Evolutionary conservation across 2,113 vertebrate genomes (phyloP), one percentile per base, ranked within the genome.

Genomic region (Cacatua alba): DNA sequence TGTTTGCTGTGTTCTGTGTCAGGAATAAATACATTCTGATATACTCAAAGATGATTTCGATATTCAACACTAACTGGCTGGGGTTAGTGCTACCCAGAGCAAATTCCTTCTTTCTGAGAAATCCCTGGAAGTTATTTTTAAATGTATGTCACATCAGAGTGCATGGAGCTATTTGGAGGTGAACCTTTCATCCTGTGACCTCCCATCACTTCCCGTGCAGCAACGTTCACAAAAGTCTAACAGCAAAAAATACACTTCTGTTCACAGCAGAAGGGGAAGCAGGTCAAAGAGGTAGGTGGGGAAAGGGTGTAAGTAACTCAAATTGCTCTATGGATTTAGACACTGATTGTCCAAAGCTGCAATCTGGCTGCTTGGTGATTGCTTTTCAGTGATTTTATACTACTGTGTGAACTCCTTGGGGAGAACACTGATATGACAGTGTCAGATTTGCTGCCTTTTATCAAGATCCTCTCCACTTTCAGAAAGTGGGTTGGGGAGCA

Each of bases 311-410:
- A 83, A 86, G 55, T 94, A 94, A 96, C 75, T 91, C 41, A 67
- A 28, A 95, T 83, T 91, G 70, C 41, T 93, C 51, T 83, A 17
- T 82, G 86, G 91, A 85, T 90, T 95, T 84, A 83, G 86, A 84
- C 69, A 51, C 35, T 79, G 67, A 67, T 92, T 89, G 95, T 94
- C 84, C 68, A 25, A 97, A 96, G 83, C 53, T 91, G 84, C 70
- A 70, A 71, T 84, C 72, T 71, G 35, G 55, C 62, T 96, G 74
- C 35, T 92, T 43, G 2, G 26, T 90, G 90, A 96, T 96, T 94
- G 74, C 43, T 94, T 95, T 87, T 94, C 94, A 86, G 77, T 83
- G 86, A 97, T 97, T 96, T 97, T 94, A 87, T 67, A 88, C 44
- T 64, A 55, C 18, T 70, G 49, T 78, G 72, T 78, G 49, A 94